phyloP scores from a whole-genome alignment of 1,140 invertebrate species.

The Drosophila erecta region DNA sequence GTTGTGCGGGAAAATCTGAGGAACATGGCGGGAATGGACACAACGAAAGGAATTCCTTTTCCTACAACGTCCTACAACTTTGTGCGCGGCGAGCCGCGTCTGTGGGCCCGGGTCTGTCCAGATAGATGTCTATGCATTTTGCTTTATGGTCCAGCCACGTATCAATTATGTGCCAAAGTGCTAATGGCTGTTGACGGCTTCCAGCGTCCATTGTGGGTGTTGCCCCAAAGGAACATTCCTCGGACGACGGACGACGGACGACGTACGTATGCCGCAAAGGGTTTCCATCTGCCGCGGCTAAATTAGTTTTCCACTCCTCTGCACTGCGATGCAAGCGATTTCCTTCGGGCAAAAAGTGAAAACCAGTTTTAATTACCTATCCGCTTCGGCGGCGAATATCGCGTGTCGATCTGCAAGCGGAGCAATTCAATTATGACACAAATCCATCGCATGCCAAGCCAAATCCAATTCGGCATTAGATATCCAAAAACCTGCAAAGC shows the following conservation, averaged over 20 bases:
- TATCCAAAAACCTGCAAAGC: conserved; percentile 59
- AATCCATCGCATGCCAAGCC: conserved; percentile 66
- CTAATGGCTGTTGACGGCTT: conserved; percentile 83
- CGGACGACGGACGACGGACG: not conserved
- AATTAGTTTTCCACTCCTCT: conserved; percentile 29
- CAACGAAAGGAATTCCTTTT: conserved; percentile 40
- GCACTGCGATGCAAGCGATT: conserved; percentile 24
- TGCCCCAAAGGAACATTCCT: conserved; percentile 37
- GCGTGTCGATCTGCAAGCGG: conserved; percentile 45
- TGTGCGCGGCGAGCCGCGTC: conserved; percentile 46
- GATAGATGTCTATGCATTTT: conserved; percentile 74
- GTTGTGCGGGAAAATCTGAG: conserved; percentile 72
- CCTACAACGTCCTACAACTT: conserved; percentile 66
- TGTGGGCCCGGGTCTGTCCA: conserved; percentile 23
- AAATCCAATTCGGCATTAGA: conserved; percentile 36
- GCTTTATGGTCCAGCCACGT: conserved; percentile 78
- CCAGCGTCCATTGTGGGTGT: conserved; percentile 47
- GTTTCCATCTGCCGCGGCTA: conserved; percentile 20
- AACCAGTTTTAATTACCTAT: conserved; percentile 70
- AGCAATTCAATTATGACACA: conserved; percentile 77
- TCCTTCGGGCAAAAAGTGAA: conserved; percentile 65
- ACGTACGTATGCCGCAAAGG: conserved; percentile 23
- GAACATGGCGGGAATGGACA: conserved; percentile 58
- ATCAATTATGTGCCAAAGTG: conserved; percentile 84
- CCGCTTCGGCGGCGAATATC: conserved; percentile 34